Base-by-base conservation (phyloP, 2,888 invertebrate genomes). In the Julus scanicus region DNA sequence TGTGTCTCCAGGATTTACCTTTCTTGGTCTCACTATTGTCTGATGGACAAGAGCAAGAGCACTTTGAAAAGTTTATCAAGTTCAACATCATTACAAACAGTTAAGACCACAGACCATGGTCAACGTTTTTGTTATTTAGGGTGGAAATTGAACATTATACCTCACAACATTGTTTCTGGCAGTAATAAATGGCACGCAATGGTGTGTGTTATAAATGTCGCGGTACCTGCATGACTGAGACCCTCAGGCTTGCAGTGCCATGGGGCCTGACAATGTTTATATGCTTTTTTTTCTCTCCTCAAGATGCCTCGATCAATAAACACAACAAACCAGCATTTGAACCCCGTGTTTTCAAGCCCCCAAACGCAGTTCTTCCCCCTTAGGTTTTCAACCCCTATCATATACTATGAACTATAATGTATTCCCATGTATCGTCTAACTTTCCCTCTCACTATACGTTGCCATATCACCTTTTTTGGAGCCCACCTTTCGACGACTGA, bases 301-400 rank as follows among this genome's bases (percentile, higher is more conserved):
- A 53, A 53, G 13, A 17, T 53, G 53, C 53, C 13, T 53, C 53
- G 53, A 53, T 53, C 53, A 53, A 53, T 17, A 53, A 53, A 15
- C 53, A 53, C 53, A 53, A 53, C 53, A 53, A 53, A 53, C 53
- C 53, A 53, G 53, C 53, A 53, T 53, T 53, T 53, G 53, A 53
- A 53, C 8, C 53, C 53, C 15, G 17, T 15, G 53, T 53, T 53
- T 53, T 15, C 53, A 8, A 53, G 9, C 53, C 53, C 13, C 53
- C 53, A 53, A 53, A 53, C 15, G 15, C 53, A 13, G 3, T 53
- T 53, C 5, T 0, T 13, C 53, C 53, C 53, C 53, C 53, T 53
- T 17, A 15, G 53, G 53, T 53, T 53, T 53, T 17, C 53, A 53
- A 17, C 53, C 53, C 53, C 53, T 53, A 53, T 53, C 53, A 53